Evolutionary conservation across 2,888 invertebrate genomes (phyloP).

Genomic region (Liodrosophila aerea): DNA sequence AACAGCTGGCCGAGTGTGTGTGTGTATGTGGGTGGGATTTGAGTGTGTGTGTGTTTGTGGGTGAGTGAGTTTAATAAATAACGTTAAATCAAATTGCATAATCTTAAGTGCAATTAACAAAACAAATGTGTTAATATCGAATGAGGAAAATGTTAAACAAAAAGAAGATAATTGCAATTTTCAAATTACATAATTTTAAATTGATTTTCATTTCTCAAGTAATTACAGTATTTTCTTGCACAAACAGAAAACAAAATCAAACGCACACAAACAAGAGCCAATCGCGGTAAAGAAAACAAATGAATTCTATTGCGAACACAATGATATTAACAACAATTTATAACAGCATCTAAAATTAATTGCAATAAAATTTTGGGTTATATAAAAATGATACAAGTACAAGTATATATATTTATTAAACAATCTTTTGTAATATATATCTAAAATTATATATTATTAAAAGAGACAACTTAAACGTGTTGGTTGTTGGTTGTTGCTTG

Average conservation of each 20-base stretch:
- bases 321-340: constrained; percentile 31
- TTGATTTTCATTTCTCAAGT: too few relatives aligned
- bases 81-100: background rate
- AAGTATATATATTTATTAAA: constrained; percentile 61
- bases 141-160: too few relatives aligned
- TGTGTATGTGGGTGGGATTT: constrained; percentile 10
- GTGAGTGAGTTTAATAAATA: constrained; percentile 3
- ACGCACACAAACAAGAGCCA: constrained; percentile 31
- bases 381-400: constrained; percentile 70
- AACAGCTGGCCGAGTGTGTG: constrained; percentile 3
- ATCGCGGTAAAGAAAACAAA: constrained; percentile 22
- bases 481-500: constrained; percentile 35
- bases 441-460: constrained; percentile 62
- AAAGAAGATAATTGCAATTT: too few relatives aligned
- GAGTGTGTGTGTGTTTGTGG: background rate
- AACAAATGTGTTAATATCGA: too few relatives aligned
- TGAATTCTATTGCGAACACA: too few relatives aligned
- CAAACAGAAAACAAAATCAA: constrained; percentile 28
- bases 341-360: constrained; percentile 39
- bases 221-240: constrained; percentile 75
- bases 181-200: too few relatives aligned
- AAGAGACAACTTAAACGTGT: constrained; percentile 60
- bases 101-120: too few relatives aligned
- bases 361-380: constrained; percentile 54
- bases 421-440: constrained; percentile 57